Evolutionary conservation across 2,888 invertebrate genomes (phyloP), one percentile per base, ranked within the genome.

Genomic region (Pherbina coryleti): DNA sequence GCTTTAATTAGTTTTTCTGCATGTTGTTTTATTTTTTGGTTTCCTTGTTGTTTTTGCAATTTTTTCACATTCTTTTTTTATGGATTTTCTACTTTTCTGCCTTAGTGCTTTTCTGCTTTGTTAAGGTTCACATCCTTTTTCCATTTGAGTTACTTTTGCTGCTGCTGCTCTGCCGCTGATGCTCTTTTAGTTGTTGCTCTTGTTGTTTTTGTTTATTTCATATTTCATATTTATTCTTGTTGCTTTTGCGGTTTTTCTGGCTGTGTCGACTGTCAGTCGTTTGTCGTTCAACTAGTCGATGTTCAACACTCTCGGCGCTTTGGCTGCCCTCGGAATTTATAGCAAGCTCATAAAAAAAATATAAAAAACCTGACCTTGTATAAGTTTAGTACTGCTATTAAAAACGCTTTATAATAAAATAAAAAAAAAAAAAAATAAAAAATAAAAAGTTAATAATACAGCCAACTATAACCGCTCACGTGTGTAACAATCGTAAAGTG

Each of bases 271-370:
- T 76, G 76, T 22, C 76, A 74, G 55, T 70, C 64, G 71, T 28
- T 31, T 75, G 75, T 34, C 77, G 66, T 77, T 78, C 64, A 78
- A 66, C 34, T 49, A 75, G 81, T 82, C 75, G 72, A 69, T 77
- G 64, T 79, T 79, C 79, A 79, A 74, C 79, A 76, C 78, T 82
- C 81, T 70, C 57, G 77, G 76, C 66, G 78, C 72, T 64, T 72
- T 70, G 75, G 53, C 75, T 77, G 62, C 19, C 14, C 9, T 34
- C 34, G 22, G 9, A 17, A 28, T 49, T 22, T 14, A 8, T 49
- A 2, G 8, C 75, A 31, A 11, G 19, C 64, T 69, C 76, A 76
- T 71, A 77, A 70, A 70, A 53, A 72, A 76, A 57, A 53, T 2
- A 44, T 44, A 44, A 44, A 44, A 44, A 44, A 44, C 11, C 2